Evolutionary conservation across 2,888 invertebrate genomes (phyloP), one percentile per base, ranked within the genome.

Genomic region (Odontomyia ornata): DNA sequence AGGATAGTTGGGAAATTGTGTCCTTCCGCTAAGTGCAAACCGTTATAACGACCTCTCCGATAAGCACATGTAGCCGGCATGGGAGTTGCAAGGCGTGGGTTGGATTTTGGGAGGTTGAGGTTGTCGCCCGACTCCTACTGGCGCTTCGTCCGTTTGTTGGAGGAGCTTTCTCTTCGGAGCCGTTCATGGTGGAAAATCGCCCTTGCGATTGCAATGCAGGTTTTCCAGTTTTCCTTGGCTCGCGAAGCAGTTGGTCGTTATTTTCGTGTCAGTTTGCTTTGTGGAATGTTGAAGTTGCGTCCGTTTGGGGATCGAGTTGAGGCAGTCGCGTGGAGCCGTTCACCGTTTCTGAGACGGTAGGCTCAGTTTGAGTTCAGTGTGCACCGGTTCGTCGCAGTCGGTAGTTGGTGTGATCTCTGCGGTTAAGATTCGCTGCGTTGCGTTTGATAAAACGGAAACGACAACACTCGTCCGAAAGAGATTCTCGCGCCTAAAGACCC

Each of bases 401-500:
- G 73, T 73, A 73, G 73, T 73, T 73, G 73, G 73, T 73, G 73
- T 73, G 60, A 73, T 60, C 73, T 73, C 60, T 73, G 73, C 73
- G 57, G 73, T 23, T 60, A 36, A 36, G 46, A 21, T 64, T 9
- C 28, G 71, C 46, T 71, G 18, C 47, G 46, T 71, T 23, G n/a
- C 25, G 52, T 36, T 36, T 36, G 21, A 71, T 13, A 64, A 64
- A 13, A 25, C 64, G 30, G 18, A 64, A 27, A 9, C 25, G n/a
- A 15, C 21, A 27, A 9, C 23, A 18, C 43, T 73, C 30, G n/a
- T 27, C 72, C 56, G 60, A 73, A 73, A 60, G 60, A 60, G 60
- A 60, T 57, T 60, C n/a, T 2, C 47, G 36, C 73, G 36, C 73
- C 57, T 23, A 15, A 36, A 73, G 73, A 73, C 57, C 73, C 46